These are phyloP conservation scores for Pterophyllum scalare DNA, from an alignment of 2,113 vertebrate species.

Conservation along the genomic window DNA sequence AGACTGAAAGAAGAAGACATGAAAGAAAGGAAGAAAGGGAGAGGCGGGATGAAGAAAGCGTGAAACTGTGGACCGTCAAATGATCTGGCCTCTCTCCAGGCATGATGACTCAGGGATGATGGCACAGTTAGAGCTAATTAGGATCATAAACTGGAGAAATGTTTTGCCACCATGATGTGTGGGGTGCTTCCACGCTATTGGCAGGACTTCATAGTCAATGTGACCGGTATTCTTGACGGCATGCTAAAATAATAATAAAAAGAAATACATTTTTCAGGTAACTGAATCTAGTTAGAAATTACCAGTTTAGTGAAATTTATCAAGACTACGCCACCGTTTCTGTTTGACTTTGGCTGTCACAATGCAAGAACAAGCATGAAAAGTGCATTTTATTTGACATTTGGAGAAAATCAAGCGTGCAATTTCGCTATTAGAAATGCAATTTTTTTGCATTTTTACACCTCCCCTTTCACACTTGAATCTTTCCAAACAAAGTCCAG, in stretches of 20 bases:
- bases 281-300: background rate
- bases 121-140: conserved; percentile 79
- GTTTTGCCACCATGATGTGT: conserved; percentile 70
- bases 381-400: background rate
- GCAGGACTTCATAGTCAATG: conserved; percentile 56
- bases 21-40: conserved; percentile 19
- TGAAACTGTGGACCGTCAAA: conserved; percentile 64
- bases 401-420: background rate
- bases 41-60: conserved; percentile 32
- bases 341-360: background rate
- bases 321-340: background rate
- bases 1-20: conserved; percentile 5
- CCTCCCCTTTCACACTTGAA: background rate
- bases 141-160: conserved; percentile 78
- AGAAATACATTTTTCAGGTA: background rate
- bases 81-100: conserved; percentile 74
- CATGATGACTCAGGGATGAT: conserved; percentile 76
- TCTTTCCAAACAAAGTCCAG: background rate
- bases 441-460: background rate
- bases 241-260: conserved; percentile 1
- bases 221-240: conserved; percentile 13
- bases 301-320: background rate
- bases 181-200: conserved; percentile 39
- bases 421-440: background rate
- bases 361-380: background rate